Conservation (phyloP, 2,797 vertebrate species). For the Acanthurus tractus region DNA sequence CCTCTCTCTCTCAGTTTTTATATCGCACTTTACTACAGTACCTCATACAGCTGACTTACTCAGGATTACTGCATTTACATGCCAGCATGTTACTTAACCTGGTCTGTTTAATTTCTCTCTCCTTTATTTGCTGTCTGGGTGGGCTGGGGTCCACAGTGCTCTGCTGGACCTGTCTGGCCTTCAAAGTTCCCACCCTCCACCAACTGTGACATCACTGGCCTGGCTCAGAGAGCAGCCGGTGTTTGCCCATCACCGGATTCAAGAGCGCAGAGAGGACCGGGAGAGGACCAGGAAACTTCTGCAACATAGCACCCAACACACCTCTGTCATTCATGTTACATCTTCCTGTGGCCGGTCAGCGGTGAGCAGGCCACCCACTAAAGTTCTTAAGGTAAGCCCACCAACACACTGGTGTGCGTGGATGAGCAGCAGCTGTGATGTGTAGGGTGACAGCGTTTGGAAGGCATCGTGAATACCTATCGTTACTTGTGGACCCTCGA, state of each 20-base stretch:
- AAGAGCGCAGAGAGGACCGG: constrained; percentile 87
- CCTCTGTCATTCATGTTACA: constrained; percentile 86
- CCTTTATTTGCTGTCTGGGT: constrained; percentile 58
- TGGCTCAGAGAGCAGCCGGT: constrained; percentile 87
- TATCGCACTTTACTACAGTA: constrained; percentile 70
- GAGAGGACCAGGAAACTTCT: constrained; percentile 72
- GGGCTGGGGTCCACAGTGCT: constrained; percentile 83
- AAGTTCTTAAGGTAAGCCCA: constrained; percentile 91
- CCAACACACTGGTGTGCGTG: not conserved
- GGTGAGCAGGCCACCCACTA: constrained; percentile 87
- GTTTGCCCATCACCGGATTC: constrained; percentile 89
- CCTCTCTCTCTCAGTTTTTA: constrained; percentile 53
- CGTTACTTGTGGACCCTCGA: not conserved
- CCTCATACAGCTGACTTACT: constrained; percentile 52
- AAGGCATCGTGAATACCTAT: not conserved
- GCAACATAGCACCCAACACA: constrained; percentile 58
- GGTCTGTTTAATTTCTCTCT: constrained; percentile 54
- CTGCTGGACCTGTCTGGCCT: constrained; percentile 88
- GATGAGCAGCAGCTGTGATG: not conserved
- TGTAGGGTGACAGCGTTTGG: not conserved
- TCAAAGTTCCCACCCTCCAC: constrained; percentile 80
- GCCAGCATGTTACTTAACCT: constrained; percentile 30
- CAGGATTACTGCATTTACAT: constrained; percentile 44
- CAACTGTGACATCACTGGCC: constrained; percentile 88
- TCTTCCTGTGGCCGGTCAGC: constrained; percentile 81